A percentile compares a stretch with the other conserved stretches of the same genome.
Evolutionary conservation across 2,888 invertebrate genomes (phyloP).

Genomic region (Campopleginae sp.): DNA sequence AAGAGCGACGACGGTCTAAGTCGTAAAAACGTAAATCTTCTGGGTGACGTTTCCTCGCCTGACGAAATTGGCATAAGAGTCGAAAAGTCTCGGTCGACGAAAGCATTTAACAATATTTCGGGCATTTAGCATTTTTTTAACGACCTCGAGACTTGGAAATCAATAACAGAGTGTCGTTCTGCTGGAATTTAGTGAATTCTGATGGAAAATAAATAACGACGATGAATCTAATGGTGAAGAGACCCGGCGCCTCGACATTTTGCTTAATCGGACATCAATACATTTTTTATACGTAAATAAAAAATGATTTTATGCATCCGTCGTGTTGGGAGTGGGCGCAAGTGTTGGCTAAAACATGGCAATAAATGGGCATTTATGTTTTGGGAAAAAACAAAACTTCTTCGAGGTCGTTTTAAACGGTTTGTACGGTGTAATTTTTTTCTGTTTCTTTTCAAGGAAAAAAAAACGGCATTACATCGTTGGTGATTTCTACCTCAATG

Average conservation of each 20-base stretch:
- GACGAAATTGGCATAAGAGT: background rate
- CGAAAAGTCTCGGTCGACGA: background rate
- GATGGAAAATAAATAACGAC: background rate
- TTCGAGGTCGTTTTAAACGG: background rate
- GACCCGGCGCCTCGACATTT: slow-evolving; percentile 1
- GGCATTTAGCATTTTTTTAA: background rate
- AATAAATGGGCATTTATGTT: slow-evolving; percentile 12
- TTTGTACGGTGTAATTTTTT: background rate
- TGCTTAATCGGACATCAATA: slow-evolving; percentile 30
- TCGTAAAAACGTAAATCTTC: background rate
- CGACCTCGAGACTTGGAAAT: background rate
- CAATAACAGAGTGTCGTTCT: background rate
- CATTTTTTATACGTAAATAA: slow-evolving; percentile 26
- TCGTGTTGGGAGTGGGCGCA: slow-evolving; percentile 11
- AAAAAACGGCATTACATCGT: slow-evolving; percentile 4
- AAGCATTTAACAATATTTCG: background rate
- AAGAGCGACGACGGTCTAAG: background rate
- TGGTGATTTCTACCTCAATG: background rate
- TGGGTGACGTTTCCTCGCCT: background rate
- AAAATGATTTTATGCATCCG: background rate
- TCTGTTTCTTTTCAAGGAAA: slow-evolving; percentile 1
- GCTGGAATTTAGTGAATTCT: background rate
- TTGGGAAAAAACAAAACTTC: slow-evolving; percentile 3
- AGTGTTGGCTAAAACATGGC: slow-evolving; percentile 1
- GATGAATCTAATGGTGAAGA: slow-evolving; percentile 12